Evolutionary conservation across 2,888 invertebrate species (phyloP).

Genomic region (Thecocarcelia acutangulata): DNA sequence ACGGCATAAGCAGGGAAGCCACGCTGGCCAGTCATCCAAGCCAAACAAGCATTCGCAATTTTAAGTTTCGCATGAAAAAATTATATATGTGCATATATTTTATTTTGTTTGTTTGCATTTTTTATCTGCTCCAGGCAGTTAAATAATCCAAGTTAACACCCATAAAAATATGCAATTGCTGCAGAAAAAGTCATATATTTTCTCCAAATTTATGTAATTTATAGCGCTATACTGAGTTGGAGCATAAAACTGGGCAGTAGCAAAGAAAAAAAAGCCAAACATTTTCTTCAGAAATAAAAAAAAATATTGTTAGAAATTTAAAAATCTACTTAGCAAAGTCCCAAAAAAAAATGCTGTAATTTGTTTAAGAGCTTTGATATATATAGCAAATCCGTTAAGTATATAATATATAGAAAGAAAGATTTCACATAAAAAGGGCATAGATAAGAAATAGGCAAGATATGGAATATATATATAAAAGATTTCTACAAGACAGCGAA

Average conservation of each 20-base stretch:
- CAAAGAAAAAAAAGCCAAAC: not conserved
- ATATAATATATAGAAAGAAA: too few species aligned
- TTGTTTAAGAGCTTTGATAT: too few species aligned
- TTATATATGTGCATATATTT: not conserved
- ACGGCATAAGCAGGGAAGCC: slow-evolving; percentile 28
- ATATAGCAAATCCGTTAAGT: too few species aligned
- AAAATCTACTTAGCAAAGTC: too few species aligned
- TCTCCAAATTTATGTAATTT: slow-evolving; percentile 45
- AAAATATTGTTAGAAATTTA: too few species aligned
- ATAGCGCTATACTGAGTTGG: slow-evolving; percentile 18
- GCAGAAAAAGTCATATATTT: slow-evolving; percentile 49
- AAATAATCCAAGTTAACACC: slow-evolving; percentile 64
- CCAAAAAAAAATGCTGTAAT: too few species aligned
- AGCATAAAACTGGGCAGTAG: not conserved
- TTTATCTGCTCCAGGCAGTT: slow-evolving; percentile 60
- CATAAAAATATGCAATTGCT: slow-evolving; percentile 55
- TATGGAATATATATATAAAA: too few species aligned
- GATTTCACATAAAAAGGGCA: too few species aligned
- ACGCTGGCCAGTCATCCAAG: slow-evolving; percentile 40
- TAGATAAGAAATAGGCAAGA: too few species aligned
- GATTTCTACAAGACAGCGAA: too few species aligned
- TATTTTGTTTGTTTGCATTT: slow-evolving; percentile 33
- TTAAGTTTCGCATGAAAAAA: slow-evolving; percentile 8
- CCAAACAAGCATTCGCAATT: slow-evolving; percentile 14
- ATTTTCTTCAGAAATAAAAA: too few species aligned